Evolutionary conservation across 2,113 vertebrate genomes (phyloP), one percentile per base, ranked within the genome.

Genomic region (Phrynosoma platyrhinos): DNA sequence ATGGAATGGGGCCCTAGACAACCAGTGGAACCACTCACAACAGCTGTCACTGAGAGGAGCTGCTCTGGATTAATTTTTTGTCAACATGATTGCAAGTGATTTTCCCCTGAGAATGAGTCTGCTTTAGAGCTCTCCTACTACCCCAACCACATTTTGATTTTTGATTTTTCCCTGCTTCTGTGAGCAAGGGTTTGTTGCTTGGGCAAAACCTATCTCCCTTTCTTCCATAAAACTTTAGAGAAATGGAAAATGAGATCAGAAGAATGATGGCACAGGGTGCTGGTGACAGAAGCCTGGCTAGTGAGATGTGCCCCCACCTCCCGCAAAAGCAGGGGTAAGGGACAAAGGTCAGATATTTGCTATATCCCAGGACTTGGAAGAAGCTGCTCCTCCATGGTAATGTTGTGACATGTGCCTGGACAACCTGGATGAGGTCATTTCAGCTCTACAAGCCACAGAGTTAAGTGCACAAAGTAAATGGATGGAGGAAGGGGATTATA

Each of bases 361-460:
- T 75, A 8, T 42, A 25, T 53, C 72, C 62, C 42, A 55, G 42
- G 62, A 62, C 58, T 62, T 16, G 58, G 58, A 55, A 58, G 69
- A 85, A 58, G 30, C 42, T 40, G 32, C 82, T 55, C 72, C 42
- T 78, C 40, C 47, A 52, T 40, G 32, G 18, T n/a, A 68, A n/a
- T 14, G 21, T 40, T 52, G 30, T 80, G 83, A 79, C 76, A 79
- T 25, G 8, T 18, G 21, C 68, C 66, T 3, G 21, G 83, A 42
- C 40, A 81, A 89, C 88, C 69, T 81, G 25, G 23, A 76, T 55
- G n/a, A 82, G 79, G n/a, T 86, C 42, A 89, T 77, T 76, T 58
- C 72, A 36, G 55, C 72, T 77, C 20, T 36, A 25, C 2, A 10
- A 55, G 27, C 71, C n/a, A 32, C n/a, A 82, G 32, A 69, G 72